Percentiles rank a stretch among this genome's conserved stretches.
phyloP scores from a whole-genome alignment of 2,888 invertebrate species.

The Cheilosia pagana region DNA sequence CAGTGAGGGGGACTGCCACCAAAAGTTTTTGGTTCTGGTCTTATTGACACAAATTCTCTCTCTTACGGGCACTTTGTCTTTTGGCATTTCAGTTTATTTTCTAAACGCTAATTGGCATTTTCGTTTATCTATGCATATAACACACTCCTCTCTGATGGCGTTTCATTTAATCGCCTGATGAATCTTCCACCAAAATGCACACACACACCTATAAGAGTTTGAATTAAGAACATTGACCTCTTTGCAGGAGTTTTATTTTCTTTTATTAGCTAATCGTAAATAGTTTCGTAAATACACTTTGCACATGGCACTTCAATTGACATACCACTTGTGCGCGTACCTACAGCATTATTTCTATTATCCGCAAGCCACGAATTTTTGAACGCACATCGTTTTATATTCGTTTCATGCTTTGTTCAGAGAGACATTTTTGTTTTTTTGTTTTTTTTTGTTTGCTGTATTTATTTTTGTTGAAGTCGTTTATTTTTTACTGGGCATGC shows the following conservation, averaged over 20 bases:
- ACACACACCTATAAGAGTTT: background rate
- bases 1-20: no score
- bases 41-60: no score
- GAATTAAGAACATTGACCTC: conserved; percentile 56
- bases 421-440: conserved; percentile 32
- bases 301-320: conserved; percentile 57
- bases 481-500: conserved; percentile 16
- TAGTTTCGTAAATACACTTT: conserved; percentile 30
- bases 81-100: no score
- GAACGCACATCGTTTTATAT: conserved; percentile 27
- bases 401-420: conserved; percentile 5
- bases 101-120: no score
- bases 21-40: no score
- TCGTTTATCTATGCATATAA: no score
- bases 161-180: no score
- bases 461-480: conserved; percentile 6
- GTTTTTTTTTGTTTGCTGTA: background rate
- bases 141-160: no score
- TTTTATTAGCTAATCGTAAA: conserved; percentile 43
- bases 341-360: conserved; percentile 30
- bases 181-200: conserved; percentile 8
- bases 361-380: conserved; percentile 52
- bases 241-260: conserved; percentile 23
- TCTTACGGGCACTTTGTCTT: no score
- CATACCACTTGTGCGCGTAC: conserved; percentile 51